A percentile compares a stretch with the other conserved stretches of the same genome.
Conservation (phyloP, 2,888 invertebrate genomes). For the Invenusta paracnida region DNA sequence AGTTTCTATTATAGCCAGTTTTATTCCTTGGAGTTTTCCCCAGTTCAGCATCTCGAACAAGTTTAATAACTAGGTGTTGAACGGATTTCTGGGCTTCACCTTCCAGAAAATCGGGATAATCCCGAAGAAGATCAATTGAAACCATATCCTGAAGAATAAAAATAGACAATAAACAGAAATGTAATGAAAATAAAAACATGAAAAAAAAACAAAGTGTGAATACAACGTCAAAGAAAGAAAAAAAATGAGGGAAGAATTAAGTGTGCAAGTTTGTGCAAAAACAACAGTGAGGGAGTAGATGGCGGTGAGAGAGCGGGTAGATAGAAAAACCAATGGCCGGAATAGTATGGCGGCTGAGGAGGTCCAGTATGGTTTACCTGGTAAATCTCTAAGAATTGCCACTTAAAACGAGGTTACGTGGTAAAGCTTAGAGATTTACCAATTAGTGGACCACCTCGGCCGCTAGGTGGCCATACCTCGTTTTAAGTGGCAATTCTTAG, state of each 20-base stretch:
- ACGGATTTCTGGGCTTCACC: constrained; percentile 56
- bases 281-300: background rate
- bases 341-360: too few species aligned
- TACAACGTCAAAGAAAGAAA: background rate
- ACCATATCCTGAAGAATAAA: constrained; percentile 51
- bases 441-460: too few species aligned
- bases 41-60: background rate
- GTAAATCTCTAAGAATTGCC: too few species aligned
- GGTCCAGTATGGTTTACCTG: too few species aligned
- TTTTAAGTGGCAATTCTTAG: too few species aligned
- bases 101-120: constrained; percentile 55
- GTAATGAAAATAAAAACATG: background rate
- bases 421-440: too few species aligned
- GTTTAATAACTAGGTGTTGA: constrained; percentile 49
- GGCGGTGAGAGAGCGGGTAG: background rate
- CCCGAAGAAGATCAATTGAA: constrained; percentile 56
- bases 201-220: background rate
- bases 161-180: background rate
- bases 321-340: background rate
- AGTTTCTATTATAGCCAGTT: too few species aligned
- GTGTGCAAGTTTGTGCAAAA: background rate
- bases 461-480: too few species aligned
- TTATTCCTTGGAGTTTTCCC: background rate
- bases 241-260: background rate
- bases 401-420: too few species aligned